These are phyloP conservation scores for Propithecus coquereli DNA, from an alignment of 2,113 vertebrate genomes.

Conservation along the genomic window DNA sequence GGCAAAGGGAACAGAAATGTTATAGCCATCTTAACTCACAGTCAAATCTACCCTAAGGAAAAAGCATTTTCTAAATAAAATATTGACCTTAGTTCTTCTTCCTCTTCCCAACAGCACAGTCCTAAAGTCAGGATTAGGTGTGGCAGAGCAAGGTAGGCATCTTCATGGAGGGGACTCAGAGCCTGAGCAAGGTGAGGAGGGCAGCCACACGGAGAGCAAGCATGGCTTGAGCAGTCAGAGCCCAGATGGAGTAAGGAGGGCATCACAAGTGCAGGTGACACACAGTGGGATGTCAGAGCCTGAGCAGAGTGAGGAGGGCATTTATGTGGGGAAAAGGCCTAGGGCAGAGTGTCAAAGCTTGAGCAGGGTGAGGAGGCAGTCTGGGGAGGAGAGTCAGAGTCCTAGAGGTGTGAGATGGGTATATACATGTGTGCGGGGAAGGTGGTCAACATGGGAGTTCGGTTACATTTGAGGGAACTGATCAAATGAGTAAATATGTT, in stretches of 20 bases:
- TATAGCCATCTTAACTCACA: not conserved
- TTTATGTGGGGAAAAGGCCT: not conserved
- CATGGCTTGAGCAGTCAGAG: not conserved
- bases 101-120: not conserved
- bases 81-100: not conserved
- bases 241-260: not conserved
- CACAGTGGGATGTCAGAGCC: not conserved
- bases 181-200: not conserved
- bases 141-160: not conserved
- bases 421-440: not conserved
- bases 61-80: conserved; percentile 37
- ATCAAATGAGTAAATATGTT: not conserved
- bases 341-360: not conserved
- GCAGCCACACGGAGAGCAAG: not conserved
- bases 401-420: not conserved
- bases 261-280: not conserved
- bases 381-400: not conserved
- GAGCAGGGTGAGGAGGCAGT: not conserved
- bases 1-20: not conserved
- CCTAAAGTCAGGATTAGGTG: not conserved
- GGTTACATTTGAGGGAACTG: not conserved
- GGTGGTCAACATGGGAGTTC: not conserved
- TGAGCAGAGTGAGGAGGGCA: not conserved
- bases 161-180: not conserved
- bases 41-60: not conserved